A percentile compares a stretch with the other conserved stretches of the same genome.
Evolutionary conservation across 2,797 vertebrate genomes (phyloP).

Genomic region (Prunella strophiata): DNA sequence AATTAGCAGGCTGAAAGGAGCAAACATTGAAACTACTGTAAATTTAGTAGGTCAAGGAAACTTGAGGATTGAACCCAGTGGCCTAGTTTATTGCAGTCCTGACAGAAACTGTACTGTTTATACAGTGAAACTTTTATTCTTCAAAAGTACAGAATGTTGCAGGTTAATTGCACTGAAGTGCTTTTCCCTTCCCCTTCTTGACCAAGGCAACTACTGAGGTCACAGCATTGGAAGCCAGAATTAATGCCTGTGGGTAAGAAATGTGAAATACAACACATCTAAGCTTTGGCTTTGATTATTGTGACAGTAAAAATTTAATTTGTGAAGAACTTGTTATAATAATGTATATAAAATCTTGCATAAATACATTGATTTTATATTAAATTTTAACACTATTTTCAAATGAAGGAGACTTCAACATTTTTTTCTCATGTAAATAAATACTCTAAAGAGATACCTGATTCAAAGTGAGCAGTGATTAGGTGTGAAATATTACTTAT

Average conservation of each 20-base stretch:
- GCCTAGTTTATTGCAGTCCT: slow-evolving; percentile 55
- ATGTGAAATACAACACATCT: neutral
- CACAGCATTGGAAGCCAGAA: neutral
- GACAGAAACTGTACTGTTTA: slow-evolving; percentile 62
- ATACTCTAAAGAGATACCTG: neutral
- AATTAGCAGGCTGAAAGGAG: neutral
- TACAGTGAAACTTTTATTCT: slow-evolving; percentile 41
- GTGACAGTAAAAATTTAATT: neutral
- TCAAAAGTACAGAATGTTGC: neutral
- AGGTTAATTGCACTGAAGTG: slow-evolving; percentile 11
- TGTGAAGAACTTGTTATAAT: neutral
- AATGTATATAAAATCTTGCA: neutral
- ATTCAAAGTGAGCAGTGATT: neutral
- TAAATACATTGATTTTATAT: neutral
- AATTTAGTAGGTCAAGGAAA: slow-evolving; percentile 71
- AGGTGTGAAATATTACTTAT: neutral
- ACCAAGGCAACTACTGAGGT: neutral
- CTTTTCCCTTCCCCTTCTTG: neutral
- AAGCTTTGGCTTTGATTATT: neutral
- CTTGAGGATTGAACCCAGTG: slow-evolving; percentile 48
- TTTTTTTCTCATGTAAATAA: neutral
- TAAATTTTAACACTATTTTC: neutral
- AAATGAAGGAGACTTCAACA: neutral
- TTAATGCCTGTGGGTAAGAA: neutral
- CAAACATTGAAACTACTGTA: slow-evolving; percentile 47